These are phyloP conservation scores for Panthera tigris DNA, from an alignment of 2,113 vertebrate genomes.

Conservation along the genomic window DNA sequence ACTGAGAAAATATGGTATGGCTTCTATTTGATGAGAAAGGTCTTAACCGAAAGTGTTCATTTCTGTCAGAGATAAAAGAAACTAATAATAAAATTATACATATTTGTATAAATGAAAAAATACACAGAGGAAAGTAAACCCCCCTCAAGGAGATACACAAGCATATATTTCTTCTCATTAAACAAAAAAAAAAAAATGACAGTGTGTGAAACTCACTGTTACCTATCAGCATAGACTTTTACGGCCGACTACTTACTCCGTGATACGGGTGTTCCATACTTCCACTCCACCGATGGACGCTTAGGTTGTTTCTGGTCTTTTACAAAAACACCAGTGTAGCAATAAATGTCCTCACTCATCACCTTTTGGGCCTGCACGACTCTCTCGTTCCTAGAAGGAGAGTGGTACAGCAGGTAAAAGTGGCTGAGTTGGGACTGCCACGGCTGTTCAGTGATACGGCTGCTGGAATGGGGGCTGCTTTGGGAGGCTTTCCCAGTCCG, in stretches of 20 bases:
- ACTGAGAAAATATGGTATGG: not conserved
- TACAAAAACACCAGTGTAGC: not conserved
- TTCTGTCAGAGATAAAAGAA: not conserved
- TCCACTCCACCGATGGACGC: not conserved
- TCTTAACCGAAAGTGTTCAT: not conserved
- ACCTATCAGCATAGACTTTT: not conserved
- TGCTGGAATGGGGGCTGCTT: not conserved
- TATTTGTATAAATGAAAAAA: not conserved
- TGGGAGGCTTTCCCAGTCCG: not conserved
- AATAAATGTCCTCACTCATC: not conserved
- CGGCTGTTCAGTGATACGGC: not conserved
- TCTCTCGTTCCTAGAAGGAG: not conserved
- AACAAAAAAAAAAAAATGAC: not conserved
- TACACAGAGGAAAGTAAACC: not conserved
- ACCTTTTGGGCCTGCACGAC: not conserved
- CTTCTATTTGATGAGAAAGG: not conserved
- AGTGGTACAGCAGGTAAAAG: not conserved
- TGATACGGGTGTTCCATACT: not conserved
- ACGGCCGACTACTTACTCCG: not conserved
- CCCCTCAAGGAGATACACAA: not conserved
- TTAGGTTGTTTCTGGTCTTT: not conserved
- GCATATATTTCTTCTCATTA: not conserved
- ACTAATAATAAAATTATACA: not conserved
- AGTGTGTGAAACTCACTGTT: not conserved
- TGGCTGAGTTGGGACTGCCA: not conserved